Base-by-base conservation (phyloP, 92 coral and sea anemone genomes). In the Isaurus tuberculatus region DNA sequence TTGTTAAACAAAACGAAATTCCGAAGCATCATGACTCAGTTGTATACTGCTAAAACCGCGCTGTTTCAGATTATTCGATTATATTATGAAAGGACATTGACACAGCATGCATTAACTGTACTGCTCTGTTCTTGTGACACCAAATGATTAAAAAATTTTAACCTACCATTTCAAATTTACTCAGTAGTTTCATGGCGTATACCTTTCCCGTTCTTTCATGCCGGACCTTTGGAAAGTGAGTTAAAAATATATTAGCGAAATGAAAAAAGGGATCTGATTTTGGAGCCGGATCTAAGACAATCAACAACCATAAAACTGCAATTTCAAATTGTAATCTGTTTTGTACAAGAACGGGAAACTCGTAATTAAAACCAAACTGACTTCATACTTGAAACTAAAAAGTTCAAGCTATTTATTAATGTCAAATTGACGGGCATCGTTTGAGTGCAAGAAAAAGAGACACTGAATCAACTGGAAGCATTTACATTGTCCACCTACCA, bases 131-230 rank as follows among this genome's bases (percentile, higher is more conserved):
- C 43, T 74, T 48, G 37, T 74, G 11, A 40, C 37, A 60, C 48
- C 49, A 57, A 33, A 60, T 23, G 46, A n/a, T 32, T 70, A 57
- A 87, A 78, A 71, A 20, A 33, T 25, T 31, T 72, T 49, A 17
- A 85, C 98, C 88, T 85, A 96, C 99, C 99, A 96, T 96, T 82
- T 96, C 99, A 85, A 96, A 96, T 88, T 96, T 96, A 92, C 98
- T 96, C 81, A 96, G 74, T 57, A 96, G 89, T 75, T 96, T 96
- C 99, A 96, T 96, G 34, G 99, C 99, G 84, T 89, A 96, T 1
- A 96, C 99, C 65, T 85, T 88, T 77, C 94, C 89, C 7, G 96
- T 69, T 30, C 83, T 87, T 75, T 78, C 91, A 44, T 88, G 92
- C 42, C 99, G 90, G 63, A 96, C 99, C 99, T 96, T 88, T 14